A percentile compares a stretch with the other conserved stretches of the same genome.
Conservation (phyloP, 1,140 invertebrate genomes). For the Colletes latitarsis region DNA sequence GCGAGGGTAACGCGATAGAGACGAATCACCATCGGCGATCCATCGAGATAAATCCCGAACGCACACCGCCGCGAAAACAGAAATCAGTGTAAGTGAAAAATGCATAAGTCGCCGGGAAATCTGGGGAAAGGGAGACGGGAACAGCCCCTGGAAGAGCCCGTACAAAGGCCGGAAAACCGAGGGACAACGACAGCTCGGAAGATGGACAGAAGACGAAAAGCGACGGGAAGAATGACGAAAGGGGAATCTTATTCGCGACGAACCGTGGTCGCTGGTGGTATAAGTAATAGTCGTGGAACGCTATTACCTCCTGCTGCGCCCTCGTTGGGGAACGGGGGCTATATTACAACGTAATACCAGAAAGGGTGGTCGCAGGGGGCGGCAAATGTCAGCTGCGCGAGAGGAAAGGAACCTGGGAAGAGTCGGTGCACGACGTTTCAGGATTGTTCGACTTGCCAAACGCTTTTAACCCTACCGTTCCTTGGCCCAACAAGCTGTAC, state of each 20-base stretch:
- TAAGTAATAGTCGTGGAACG: slow-evolving; percentile 73
- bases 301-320: slow-evolving; percentile 68
- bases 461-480: slow-evolving; percentile 17
- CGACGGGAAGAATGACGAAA: slow-evolving; percentile 28
- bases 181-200: neutral
- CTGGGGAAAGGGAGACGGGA: neutral
- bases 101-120: no score
- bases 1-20: no score
- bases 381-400: slow-evolving; percentile 70
- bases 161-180: neutral
- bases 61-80: neutral
- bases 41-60: neutral
- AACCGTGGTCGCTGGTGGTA: slow-evolving; percentile 64
- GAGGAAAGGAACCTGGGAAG: slow-evolving; percentile 44
- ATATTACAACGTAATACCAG: slow-evolving; percentile 71
- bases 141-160: neutral
- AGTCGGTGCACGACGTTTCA: slow-evolving; percentile 24
- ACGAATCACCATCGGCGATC: no score
- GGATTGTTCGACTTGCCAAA: slow-evolving; percentile 45
- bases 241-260: slow-evolving; percentile 68
- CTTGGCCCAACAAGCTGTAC: neutral
- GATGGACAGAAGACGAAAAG: slow-evolving; percentile 25
- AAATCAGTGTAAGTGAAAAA: neutral
- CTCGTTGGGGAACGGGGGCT: slow-evolving; percentile 67
- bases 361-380: slow-evolving; percentile 58